Base-by-base conservation (phyloP, 2,797 vertebrate species). In the Thunnus albacares region DNA sequence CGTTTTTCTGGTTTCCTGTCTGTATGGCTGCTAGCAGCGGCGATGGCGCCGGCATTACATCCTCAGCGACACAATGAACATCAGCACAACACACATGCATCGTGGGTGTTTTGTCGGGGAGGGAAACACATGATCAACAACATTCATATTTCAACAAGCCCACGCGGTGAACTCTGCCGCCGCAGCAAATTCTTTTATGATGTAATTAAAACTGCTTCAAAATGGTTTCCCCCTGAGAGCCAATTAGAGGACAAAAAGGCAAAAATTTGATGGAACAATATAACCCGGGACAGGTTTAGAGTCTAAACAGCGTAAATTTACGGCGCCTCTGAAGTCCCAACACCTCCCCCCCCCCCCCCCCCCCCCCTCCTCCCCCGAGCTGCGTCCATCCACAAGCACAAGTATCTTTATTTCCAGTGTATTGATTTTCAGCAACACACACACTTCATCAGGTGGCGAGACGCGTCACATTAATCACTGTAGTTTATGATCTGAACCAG, bases 201-300 rank as follows among this genome's bases (percentile, higher is more conserved):
- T 84, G 84, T 88, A 81, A 91, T 90, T 90, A 92, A 89, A 90
- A 80, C 49, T 0, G 61, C 70, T 67, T 67, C 71, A 81, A 89
- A 89, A 89, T 73, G 79, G 22, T 73, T 61, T 66, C 85, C 81
- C 79, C 80, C 63, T 0, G 79, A 85, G 85, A 90, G 83, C 79
- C 87, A 91, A 90, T 90, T 89, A 93, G 70, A 86, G 80, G 61
- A 73, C 77, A 60, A 80, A 85, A 62, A 84, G 53, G 52, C 41
- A 55, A 61, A 77, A 78, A 77, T 63, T 1, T 65, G 63, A 74
- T 64, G 60, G 28, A 83, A 80, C 58, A 33, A 66, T 72, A 79
- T 71, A 83, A 82, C 17, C 0, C 15, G 0, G 56, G 89, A 90
- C 82, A 82, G 76, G 66, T 90, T 89, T 77, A 85, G 61, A 83